Percentiles rank a stretch among this genome's conserved stretches.
phyloP scores from a whole-genome alignment of 35 echinoderm and acorn worm species.

The Stichopus chloronotus region DNA sequence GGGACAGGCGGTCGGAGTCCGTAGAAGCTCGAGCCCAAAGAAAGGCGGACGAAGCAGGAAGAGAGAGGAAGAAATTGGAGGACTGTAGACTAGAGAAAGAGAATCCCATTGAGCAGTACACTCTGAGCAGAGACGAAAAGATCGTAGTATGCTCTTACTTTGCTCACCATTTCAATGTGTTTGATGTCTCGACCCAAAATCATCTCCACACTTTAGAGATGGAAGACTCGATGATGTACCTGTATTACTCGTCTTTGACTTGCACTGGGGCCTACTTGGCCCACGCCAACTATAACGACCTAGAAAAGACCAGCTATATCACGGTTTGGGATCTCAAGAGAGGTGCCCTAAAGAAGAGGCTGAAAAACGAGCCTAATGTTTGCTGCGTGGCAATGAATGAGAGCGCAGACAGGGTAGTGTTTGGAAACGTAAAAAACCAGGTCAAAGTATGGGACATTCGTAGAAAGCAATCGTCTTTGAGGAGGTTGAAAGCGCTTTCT shows the following conservation, averaged over 20 bases:
- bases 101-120: slow-evolving; percentile 90
- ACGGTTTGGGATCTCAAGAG: slow-evolving; percentile 89
- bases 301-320: slow-evolving; percentile 89
- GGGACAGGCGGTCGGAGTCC: slow-evolving; percentile 91
- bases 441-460: slow-evolving; percentile 91
- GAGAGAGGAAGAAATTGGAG: slow-evolving; percentile 86
- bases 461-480: slow-evolving; percentile 70
- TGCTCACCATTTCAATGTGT: slow-evolving; percentile 93
- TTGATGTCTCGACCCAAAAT: slow-evolving; percentile 75
- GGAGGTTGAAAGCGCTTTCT: slow-evolving; percentile 65
- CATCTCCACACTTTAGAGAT: slow-evolving; percentile 86
- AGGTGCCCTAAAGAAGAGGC: slow-evolving; percentile 75
- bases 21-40: slow-evolving; percentile 60
- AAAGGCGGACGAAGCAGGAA: slow-evolving; percentile 73
- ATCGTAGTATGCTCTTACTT: slow-evolving; percentile 91
- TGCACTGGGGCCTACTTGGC: slow-evolving; percentile 68
- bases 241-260: slow-evolving; percentile 77
- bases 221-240: slow-evolving; percentile 89
- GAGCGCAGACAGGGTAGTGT: slow-evolving; percentile 77
- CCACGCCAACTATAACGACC: slow-evolving; percentile 90
- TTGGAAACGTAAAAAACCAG: slow-evolving; percentile 85
- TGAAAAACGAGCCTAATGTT: slow-evolving; percentile 91
- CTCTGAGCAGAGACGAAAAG: slow-evolving; percentile 84
- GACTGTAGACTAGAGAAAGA: slow-evolving; percentile 89
- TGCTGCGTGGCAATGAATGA: slow-evolving; percentile 86